These are phyloP conservation scores for Hydrotaea cyrtoneurina DNA, from an alignment of 2,888 invertebrate species.

Conservation along the genomic window DNA sequence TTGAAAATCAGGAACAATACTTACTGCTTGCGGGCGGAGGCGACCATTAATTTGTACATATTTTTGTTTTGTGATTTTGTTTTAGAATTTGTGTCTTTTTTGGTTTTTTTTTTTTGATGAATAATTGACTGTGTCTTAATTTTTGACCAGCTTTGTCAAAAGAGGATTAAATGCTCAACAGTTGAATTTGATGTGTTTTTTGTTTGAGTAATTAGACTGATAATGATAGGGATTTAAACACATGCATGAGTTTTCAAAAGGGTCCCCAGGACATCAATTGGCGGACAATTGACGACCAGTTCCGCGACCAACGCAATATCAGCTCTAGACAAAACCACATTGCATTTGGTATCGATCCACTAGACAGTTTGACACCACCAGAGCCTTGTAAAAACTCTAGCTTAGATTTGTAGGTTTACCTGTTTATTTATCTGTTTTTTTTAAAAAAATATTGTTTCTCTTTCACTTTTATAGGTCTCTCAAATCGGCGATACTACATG, in stretches of 20 bases:
- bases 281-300: too few species aligned
- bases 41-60: constrained; percentile 14
- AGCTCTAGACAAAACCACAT: too few species aligned
- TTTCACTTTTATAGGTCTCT: too few species aligned
- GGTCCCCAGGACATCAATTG: too few species aligned
- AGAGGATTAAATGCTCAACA: constrained; percentile 41
- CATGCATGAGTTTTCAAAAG: background rate
- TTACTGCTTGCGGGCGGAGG: background rate
- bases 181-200: constrained; percentile 25
- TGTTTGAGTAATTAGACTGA: constrained; percentile 5
- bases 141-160: background rate
- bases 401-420: too few species aligned
- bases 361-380: too few species aligned
- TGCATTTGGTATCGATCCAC: too few species aligned
- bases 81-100: background rate
- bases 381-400: too few species aligned
- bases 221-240: background rate
- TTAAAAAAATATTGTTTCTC: too few species aligned
- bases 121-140: constrained; percentile 32
- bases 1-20: background rate
- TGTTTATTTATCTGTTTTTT: too few species aligned
- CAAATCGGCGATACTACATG: too few species aligned
- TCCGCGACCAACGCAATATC: too few species aligned
- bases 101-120: background rate
- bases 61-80: constrained; percentile 9